Conservation (phyloP, 2,888 invertebrate species). For the Hipparchia sbordonii region DNA sequence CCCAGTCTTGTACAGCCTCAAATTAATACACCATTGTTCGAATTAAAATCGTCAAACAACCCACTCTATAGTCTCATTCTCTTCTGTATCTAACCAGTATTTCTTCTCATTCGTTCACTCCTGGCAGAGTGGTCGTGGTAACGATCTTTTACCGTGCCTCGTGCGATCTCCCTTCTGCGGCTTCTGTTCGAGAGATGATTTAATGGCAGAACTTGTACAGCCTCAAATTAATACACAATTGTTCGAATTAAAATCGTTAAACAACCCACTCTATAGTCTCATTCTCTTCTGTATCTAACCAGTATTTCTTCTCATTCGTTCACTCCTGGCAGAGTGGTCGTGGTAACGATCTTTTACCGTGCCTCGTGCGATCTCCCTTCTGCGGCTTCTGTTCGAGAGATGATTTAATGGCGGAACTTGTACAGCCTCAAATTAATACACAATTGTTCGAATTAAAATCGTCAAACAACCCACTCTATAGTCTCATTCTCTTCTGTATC, state of each 20-base stretch:
- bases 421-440: slow-evolving; percentile 66
- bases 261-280: not conserved
- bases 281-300: not conserved
- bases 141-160: too few species aligned
- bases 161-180: not conserved
- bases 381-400: too few species aligned
- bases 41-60: slow-evolving; percentile 49
- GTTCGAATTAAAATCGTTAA: slow-evolving; percentile 52
- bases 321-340: not conserved
- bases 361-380: not conserved
- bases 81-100: not conserved
- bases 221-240: slow-evolving; percentile 66
- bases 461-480: slow-evolving; percentile 21
- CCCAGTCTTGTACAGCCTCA: slow-evolving; percentile 62
- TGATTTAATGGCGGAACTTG: slow-evolving; percentile 41
- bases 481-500: not conserved
- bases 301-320: not conserved
- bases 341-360: too few species aligned
- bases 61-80: not conserved
- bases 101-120: not conserved
- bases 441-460: slow-evolving; percentile 56
- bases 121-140: not conserved
- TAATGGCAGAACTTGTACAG: slow-evolving; percentile 49
- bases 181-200: too few species aligned
- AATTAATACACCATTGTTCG: slow-evolving; percentile 64